These are phyloP conservation scores for Lithophane ornitopus DNA, from an alignment of 2,888 invertebrate species.

Conservation along the genomic window DNA sequence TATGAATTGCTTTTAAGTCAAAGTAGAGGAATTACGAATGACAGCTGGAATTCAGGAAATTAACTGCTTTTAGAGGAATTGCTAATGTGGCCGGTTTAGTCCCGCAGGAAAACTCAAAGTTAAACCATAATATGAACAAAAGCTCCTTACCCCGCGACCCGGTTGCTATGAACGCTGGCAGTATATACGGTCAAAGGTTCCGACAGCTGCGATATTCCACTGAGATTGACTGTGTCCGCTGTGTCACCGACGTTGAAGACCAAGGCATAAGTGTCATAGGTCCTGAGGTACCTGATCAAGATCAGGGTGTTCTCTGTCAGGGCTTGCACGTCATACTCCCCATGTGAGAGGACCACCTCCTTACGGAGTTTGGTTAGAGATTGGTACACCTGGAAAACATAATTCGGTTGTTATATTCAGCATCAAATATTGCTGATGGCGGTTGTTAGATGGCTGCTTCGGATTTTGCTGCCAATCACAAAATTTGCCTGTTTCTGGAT, in stretches of 20 bases:
- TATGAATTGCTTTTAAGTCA: no score
- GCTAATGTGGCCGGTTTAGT: no score
- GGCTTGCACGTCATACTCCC: conserved; percentile 77
- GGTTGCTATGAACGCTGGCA: conserved; percentile 78
- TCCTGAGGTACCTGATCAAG: conserved; percentile 75
- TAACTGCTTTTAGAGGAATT: no score
- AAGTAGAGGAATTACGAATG: no score
- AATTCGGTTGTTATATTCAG: not conserved
- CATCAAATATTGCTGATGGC: not conserved
- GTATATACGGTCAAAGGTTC: conserved; percentile 74
- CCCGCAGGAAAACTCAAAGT: no score
- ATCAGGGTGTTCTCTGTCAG: conserved; percentile 74
- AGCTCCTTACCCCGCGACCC: conserved; percentile 75
- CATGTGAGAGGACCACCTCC: conserved; percentile 82
- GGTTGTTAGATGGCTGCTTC: not conserved
- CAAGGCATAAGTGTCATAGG: conserved; percentile 79
- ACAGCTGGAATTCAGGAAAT: no score
- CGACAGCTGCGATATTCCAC: conserved; percentile 66
- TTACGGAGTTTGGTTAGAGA: conserved; percentile 87
- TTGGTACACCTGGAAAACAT: conserved; percentile 87
- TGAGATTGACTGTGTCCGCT: conserved; percentile 82
- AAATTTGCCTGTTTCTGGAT: not conserved
- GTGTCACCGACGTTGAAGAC: conserved; percentile 89
- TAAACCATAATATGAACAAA: not conserved
- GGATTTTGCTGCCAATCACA: not conserved